Base-by-base conservation (phyloP, 1,140 invertebrate genomes). In the Drosophila pruinosa region DNA sequence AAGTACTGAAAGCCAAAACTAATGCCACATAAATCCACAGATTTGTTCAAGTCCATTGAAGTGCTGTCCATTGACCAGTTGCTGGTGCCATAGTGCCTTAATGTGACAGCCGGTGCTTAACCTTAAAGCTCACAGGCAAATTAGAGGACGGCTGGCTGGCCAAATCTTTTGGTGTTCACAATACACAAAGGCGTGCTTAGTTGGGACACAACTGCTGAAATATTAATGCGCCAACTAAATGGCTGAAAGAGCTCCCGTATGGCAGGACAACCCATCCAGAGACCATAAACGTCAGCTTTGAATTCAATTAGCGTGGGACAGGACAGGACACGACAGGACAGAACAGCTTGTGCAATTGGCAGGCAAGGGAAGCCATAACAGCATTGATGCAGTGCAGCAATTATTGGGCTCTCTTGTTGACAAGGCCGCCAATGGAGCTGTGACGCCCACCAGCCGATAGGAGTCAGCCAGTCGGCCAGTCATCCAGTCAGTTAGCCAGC, bases 11-110 rank as follows among this genome's bases (percentile, higher is more conserved):
- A 56, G 57, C 73, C 45, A 41, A 71, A 72, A 72, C 58, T 79
- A 85, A 80, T 76, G 72, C 81, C 64, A 71, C 34, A 76, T 85
- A 83, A 85, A 86, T 80, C 72, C 81, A 58, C 5, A 77, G 81
- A 85, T 81, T 85, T 86, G 41, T 53, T 39, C 71, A 81, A 85
- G 61, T 86, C 61, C 69, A 59, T 65, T 62, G 70, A 31, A 62
- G 72, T 15, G 69, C 14, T 12, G 38, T 22, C 5, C 2, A 39
- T 22, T 31, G 63, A 39, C 7, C 69, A 52, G 54, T 52, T 31
- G 59, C 10, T 50, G 12, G 56, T 48, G n/a, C n/a, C n/a, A n/a
- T n/a, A n/a, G 34, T 28, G 54, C 26, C 39, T 17, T 43, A 38
- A 47, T 63, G 48, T 81, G 78, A 72, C 68, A 71, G 36, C 0